Percentiles rank a stretch among this genome's conserved stretches.
Conservation (phyloP, 92 coral and sea anemone genomes). For the Meandrina meandrites region DNA sequence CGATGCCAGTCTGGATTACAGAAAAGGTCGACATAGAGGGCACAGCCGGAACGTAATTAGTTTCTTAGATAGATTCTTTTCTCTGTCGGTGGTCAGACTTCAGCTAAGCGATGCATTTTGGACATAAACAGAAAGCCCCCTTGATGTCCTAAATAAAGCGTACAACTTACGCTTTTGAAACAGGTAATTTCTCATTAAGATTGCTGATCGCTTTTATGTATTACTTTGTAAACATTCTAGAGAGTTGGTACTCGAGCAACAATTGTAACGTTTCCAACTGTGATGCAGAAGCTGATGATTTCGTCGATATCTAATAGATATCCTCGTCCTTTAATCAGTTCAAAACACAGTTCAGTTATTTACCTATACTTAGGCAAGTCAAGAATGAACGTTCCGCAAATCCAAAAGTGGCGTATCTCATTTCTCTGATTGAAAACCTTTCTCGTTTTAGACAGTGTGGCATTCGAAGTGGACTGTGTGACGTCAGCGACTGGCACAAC, state of each 20-base stretch:
- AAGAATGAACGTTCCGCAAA: neutral
- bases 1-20: neutral
- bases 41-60: neutral
- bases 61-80: neutral
- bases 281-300: no score
- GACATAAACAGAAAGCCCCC: neutral
- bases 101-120: neutral
- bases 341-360: neutral
- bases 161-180: neutral
- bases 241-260: neutral
- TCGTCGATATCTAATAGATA: no score
- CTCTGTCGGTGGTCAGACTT: constrained; percentile 36
- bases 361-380: neutral
- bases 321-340: neutral
- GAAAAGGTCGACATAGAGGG: constrained; percentile 29
- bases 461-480: neutral
- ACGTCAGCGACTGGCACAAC: neutral
- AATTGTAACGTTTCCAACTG: no score
- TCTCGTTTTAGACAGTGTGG: neutral
- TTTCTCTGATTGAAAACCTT: neutral
- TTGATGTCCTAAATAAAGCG: neutral
- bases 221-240: neutral
- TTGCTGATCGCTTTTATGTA: neutral
- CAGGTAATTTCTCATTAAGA: neutral
- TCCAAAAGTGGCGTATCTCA: neutral